phyloP scores from a whole-genome alignment of 2,888 invertebrate genomes.

The Isotomurus palustris region DNA sequence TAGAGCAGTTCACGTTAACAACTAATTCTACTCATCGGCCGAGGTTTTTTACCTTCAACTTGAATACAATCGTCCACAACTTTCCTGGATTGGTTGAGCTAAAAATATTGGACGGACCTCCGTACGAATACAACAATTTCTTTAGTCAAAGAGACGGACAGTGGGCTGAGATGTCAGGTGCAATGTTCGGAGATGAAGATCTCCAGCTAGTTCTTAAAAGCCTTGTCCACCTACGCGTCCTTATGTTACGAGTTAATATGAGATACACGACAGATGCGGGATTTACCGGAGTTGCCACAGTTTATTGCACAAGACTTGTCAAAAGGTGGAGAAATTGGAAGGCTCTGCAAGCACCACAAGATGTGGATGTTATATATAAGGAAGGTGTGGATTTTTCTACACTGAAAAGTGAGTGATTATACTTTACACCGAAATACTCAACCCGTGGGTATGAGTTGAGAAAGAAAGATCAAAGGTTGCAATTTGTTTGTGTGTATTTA shows the following conservation, averaged over 20 bases:
- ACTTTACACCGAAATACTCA: no score
- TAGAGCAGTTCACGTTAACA: constrained; percentile 7
- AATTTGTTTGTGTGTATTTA: no score
- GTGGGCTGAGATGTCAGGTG: constrained; percentile 3
- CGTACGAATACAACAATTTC: background rate
- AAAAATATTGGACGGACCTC: constrained; percentile 19
- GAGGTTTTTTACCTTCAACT: constrained; percentile 19
- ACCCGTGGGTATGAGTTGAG: no score
- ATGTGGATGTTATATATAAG: background rate
- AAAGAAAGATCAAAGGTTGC: no score
- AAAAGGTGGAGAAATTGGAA: background rate
- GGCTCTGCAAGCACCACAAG: no score
- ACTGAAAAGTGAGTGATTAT: constrained; percentile 16
- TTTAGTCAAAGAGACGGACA: background rate
- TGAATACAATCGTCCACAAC: constrained; percentile 5
- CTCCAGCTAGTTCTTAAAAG: constrained; percentile 18
- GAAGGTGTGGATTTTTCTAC: constrained; percentile 16
- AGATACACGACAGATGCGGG: constrained; percentile 23
- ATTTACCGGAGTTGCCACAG: constrained; percentile 14
- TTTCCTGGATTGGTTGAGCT: constrained; percentile 21
- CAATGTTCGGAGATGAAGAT: constrained; percentile 22
- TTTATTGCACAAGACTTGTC: background rate
- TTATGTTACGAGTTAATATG: constrained; percentile 21
- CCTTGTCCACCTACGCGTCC: constrained; percentile 5
- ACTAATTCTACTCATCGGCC: constrained; percentile 3